Evolutionary conservation across 2,888 invertebrate genomes (phyloP).

Genomic region (Deilephila porcellus): DNA sequence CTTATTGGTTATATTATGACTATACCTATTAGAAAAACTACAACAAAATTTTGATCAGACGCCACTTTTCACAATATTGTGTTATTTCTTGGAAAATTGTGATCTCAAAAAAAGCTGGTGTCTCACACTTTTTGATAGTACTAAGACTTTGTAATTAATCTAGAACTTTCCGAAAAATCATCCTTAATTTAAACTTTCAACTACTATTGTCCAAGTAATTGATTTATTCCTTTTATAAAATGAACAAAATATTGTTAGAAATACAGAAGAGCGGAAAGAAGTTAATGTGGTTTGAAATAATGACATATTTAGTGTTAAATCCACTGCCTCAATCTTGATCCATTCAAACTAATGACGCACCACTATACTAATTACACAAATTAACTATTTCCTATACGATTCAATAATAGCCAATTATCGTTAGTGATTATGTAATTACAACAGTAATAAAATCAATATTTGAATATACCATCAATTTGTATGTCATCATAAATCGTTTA

Average conservation of each 20-base stretch:
- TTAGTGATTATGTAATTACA: slow-evolving; percentile 41
- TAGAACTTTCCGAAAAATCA: too few relatives aligned
- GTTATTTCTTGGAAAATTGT: too few relatives aligned
- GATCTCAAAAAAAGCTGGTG: too few relatives aligned
- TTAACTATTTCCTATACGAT: slow-evolving; percentile 26
- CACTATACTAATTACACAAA: slow-evolving; percentile 20
- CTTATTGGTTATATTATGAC: too few relatives aligned
- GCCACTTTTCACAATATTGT: too few relatives aligned
- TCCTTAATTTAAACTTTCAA: too few relatives aligned
- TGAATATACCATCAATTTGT: slow-evolving; percentile 50
- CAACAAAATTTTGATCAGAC: too few relatives aligned
- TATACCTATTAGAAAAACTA: too few relatives aligned
- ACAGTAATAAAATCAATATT: slow-evolving; percentile 53
- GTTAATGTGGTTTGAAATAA: not conserved
- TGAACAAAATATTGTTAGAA: not conserved
- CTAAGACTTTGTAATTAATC: too few relatives aligned
- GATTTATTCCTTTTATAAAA: not conserved
- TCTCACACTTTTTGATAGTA: too few relatives aligned
- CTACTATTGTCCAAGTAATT: not conserved
- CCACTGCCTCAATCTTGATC: slow-evolving; percentile 22
- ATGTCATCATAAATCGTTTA: slow-evolving; percentile 50
- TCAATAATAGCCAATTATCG: slow-evolving; percentile 27
- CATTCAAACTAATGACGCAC: slow-evolving; percentile 25
- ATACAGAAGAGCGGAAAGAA: not conserved
- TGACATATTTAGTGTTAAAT: slow-evolving; percentile 11